A percentile compares a stretch with the other conserved stretches of the same genome.
phyloP scores from a whole-genome alignment of 1,140 invertebrate species.

The Calephelis virginiensis region DNA sequence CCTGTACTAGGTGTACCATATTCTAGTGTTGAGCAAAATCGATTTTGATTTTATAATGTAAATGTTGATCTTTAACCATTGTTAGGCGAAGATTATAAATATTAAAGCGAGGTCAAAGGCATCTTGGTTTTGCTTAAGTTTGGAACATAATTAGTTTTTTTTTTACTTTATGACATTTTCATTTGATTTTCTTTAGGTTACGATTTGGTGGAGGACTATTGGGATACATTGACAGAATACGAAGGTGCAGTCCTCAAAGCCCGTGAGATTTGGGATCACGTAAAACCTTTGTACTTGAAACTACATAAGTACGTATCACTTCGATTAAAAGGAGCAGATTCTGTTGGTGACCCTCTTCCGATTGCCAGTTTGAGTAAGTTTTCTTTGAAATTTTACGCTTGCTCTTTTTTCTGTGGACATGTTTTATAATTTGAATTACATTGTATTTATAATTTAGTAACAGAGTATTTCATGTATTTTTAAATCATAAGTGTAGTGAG shows the following conservation, averaged over 20 bases:
- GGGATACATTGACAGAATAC: constrained; percentile 80
- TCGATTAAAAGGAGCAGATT: constrained; percentile 53
- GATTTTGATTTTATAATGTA: too few relatives aligned
- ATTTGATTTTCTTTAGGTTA: constrained; percentile 29
- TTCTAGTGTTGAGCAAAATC: too few relatives aligned
- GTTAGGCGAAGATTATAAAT: too few relatives aligned
- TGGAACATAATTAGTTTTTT: too few relatives aligned
- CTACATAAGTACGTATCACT: constrained; percentile 78
- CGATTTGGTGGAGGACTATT: constrained; percentile 77
- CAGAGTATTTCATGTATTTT: too few relatives aligned
- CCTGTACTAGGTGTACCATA: too few relatives aligned
- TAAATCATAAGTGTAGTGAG: too few relatives aligned
- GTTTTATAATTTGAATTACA: too few relatives aligned
- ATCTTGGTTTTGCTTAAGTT: too few relatives aligned
- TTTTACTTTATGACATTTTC: neutral
- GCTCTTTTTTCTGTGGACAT: neutral
- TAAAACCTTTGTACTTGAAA: constrained; percentile 78
- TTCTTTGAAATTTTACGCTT: neutral
- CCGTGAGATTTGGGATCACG: constrained; percentile 75
- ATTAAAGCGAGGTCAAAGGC: too few relatives aligned
- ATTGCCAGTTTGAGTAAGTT: constrained; percentile 80
- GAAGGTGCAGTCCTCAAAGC: constrained; percentile 74
- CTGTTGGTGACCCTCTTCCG: constrained; percentile 69
- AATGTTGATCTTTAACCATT: too few relatives aligned
- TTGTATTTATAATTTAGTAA: too few relatives aligned